phyloP scores from a whole-genome alignment of 2,888 invertebrate species.

The Tipula vernalis region DNA sequence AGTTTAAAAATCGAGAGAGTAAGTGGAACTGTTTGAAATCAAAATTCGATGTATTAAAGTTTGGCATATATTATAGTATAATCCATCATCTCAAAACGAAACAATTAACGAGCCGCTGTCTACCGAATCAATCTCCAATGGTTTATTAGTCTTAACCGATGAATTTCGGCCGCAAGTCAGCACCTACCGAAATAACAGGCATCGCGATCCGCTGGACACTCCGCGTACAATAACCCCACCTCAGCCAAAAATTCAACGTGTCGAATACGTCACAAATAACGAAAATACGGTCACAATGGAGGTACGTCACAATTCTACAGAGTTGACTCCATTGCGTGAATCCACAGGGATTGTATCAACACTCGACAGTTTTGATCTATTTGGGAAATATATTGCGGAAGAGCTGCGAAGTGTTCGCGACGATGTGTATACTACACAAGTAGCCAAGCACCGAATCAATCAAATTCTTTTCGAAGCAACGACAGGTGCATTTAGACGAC shows the following conservation, averaged over 20 bases:
- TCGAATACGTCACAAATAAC: not conserved
- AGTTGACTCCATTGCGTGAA: not conserved
- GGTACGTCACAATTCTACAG: not conserved
- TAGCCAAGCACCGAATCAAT: constrained; percentile 5
- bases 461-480: constrained; percentile 6
- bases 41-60: not conserved
- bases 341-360: not conserved
- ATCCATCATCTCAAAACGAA: not conserved
- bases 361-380: not conserved
- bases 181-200: not conserved
- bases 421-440: not conserved
- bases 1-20: not conserved
- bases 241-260: not conserved
- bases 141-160: not conserved
- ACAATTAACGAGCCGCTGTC: not conserved
- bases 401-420: not conserved
- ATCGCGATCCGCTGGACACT: not conserved
- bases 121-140: not conserved
- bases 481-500: not conserved
- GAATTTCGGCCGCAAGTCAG: not conserved
- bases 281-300: not conserved
- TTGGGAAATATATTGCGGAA: not conserved
- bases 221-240: not conserved
- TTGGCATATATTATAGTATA: not conserved
- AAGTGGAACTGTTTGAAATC: not conserved